phyloP scores from a whole-genome alignment of 1,140 invertebrate species.

The Drosophila sp. region DNA sequence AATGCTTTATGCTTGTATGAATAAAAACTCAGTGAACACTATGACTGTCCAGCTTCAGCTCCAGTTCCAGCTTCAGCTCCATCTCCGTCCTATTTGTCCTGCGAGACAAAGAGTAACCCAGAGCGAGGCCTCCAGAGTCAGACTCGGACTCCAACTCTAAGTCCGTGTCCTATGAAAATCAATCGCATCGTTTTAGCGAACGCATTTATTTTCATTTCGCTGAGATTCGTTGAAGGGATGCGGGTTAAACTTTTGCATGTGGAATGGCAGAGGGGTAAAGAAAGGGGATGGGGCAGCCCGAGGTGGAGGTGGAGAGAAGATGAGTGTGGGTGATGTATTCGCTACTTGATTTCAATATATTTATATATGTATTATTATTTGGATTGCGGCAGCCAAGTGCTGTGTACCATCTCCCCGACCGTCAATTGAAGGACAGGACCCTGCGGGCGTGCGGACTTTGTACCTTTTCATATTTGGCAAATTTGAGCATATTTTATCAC shows the following conservation, averaged over 20 bases:
- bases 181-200: constrained; percentile 78
- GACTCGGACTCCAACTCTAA: background rate
- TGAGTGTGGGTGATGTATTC: background rate
- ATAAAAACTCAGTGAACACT: constrained; percentile 51
- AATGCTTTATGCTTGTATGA: constrained; percentile 55
- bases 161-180: constrained; percentile 55
- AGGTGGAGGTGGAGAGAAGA: constrained; percentile 2
- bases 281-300: background rate
- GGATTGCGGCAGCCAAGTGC: constrained; percentile 25
- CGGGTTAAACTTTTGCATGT: background rate
- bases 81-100: background rate
- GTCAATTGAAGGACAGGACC: background rate
- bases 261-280: background rate
- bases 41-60: constrained; percentile 5
- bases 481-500: constrained; percentile 84
- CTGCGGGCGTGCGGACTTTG: constrained; percentile 43
- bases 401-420: too few species aligned
- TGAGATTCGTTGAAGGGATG: constrained; percentile 54
- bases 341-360: constrained; percentile 66
- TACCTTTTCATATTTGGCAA: constrained; percentile 83
- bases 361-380: constrained; percentile 49
- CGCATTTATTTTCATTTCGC: constrained; percentile 82
- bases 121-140: background rate
- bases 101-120: constrained; percentile 10
- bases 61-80: background rate